Evolutionary conservation across 2,888 invertebrate species (phyloP), one percentile per base, ranked within the genome.

Genomic region (Lasius platythorax): DNA sequence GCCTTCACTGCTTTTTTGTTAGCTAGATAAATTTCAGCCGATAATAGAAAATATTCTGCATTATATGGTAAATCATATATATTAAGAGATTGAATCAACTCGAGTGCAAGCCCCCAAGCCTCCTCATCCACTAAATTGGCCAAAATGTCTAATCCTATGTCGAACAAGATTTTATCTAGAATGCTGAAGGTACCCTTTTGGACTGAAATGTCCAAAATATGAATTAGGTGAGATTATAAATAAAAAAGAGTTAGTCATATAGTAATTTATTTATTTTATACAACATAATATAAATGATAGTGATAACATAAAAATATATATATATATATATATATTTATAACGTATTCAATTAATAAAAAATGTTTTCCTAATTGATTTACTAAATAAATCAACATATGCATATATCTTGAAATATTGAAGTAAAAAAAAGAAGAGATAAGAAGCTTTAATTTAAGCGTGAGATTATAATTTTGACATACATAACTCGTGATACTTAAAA

Each of bases 21-120:
- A 46, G 92, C 93, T 88, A 94, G 87, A 85, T 91, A 93, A 88
- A 94, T 92, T 85, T 94, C 92, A 30, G 89, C 91, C 37, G 91
- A 88, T 15, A 94, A 87, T 28, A 94, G 83, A 72, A 89, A 76
- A 76, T 90, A 91, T 15, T 72, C 76, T 50, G 91, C 90, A 76
- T 88, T 89, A 56, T 85, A 87, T 30, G 87, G 58, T 40, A 91
- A 85, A 5, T 89, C 70, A 40, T 89, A 85, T 58, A 87, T 85
- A 76, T 91, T 66, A 46, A 91, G 70, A 18, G 83, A 85, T 75
- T 90, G 90, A 28, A 93, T 87, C 33, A 94, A 83, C 43, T 85
- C 79, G 81, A 92, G 84, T 2, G 93, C 94, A 84, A 92, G 83
- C 40, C 92, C 82, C 93, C 93, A 94, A 8, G 89, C 83, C 30